A percentile compares a stretch with the other conserved stretches of the same genome.
These are phyloP conservation scores for Echinometra lucunter DNA, from an alignment of 53 echinoderm and acorn worm species.

Conservation along the genomic window DNA sequence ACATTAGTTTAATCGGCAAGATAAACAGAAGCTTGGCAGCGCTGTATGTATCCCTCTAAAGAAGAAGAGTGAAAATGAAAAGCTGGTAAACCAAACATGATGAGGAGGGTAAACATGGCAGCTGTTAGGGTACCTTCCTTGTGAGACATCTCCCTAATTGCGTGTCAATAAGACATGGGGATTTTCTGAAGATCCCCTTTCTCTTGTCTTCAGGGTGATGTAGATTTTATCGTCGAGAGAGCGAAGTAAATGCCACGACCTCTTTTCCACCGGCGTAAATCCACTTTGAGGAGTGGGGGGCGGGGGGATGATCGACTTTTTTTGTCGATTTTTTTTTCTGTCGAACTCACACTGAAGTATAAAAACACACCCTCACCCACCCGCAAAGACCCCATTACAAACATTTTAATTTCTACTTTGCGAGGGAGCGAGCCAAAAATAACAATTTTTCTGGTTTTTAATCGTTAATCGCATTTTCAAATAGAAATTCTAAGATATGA, in stretches of 20 bases:
- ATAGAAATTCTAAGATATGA: too few species aligned
- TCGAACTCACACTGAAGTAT: too few species aligned
- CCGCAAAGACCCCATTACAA: too few species aligned
- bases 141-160: conserved; percentile 16
- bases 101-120: conserved; percentile 20
- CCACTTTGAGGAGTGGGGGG: too few species aligned
- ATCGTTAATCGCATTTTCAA: too few species aligned
- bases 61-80: conserved; percentile 1
- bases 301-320: too few species aligned
- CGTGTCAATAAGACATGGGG: conserved; percentile 10
- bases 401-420: too few species aligned
- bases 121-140: not conserved
- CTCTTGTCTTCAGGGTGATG: not conserved
- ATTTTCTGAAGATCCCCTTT: not conserved
- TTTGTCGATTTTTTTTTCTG: too few species aligned
- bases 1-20: conserved; percentile 44
- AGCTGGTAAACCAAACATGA: conserved; percentile 31
- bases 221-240: not conserved
- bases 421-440: too few species aligned
- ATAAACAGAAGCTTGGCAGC: conserved; percentile 42
- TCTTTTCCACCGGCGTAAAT: too few species aligned
- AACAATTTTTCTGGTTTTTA: too few species aligned
- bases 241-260: not conserved
- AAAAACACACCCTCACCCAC: too few species aligned
- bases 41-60: not conserved